These are phyloP conservation scores for Xanthorhoe spadicearia DNA, from an alignment of 2,888 invertebrate genomes.

Conservation along the genomic window DNA sequence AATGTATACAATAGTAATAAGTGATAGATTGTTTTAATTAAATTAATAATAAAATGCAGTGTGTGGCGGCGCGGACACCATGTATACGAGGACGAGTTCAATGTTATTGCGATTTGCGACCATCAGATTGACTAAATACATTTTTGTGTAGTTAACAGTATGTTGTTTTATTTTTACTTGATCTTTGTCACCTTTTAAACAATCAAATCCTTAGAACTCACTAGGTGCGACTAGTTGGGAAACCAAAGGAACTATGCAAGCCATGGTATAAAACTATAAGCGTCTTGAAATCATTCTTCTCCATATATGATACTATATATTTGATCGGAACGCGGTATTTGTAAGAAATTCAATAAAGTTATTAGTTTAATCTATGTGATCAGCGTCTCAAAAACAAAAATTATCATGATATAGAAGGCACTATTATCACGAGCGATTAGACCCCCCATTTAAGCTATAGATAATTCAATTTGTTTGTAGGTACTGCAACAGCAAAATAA, in stretches of 20 bases:
- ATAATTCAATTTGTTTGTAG: background rate
- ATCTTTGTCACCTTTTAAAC: background rate
- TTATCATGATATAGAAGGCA: background rate
- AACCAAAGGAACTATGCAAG: too few relatives aligned
- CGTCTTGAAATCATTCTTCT: too few relatives aligned
- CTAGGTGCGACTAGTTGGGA: too few relatives aligned
- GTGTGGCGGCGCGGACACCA: conserved; percentile 71
- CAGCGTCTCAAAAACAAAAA: background rate
- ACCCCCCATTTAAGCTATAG: background rate
- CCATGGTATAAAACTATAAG: too few relatives aligned
- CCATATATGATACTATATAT: too few relatives aligned
- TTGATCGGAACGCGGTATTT: too few relatives aligned
- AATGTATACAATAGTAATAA: conserved; percentile 58
- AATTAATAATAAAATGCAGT: conserved; percentile 49
- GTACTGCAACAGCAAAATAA: background rate
- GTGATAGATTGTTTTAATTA: conserved; percentile 46
- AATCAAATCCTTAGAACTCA: too few relatives aligned
- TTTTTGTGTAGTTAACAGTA: conserved; percentile 81
- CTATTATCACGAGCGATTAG: background rate
- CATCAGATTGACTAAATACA: conserved; percentile 83
- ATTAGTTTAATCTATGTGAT: too few relatives aligned
- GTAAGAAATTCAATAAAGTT: too few relatives aligned
- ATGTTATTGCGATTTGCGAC: conserved; percentile 83
- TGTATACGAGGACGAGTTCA: conserved; percentile 82
- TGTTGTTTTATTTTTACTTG: conserved; percentile 58